Base-by-base conservation (phyloP, 1,140 invertebrate genomes). In the Anastrepha obliqua region DNA sequence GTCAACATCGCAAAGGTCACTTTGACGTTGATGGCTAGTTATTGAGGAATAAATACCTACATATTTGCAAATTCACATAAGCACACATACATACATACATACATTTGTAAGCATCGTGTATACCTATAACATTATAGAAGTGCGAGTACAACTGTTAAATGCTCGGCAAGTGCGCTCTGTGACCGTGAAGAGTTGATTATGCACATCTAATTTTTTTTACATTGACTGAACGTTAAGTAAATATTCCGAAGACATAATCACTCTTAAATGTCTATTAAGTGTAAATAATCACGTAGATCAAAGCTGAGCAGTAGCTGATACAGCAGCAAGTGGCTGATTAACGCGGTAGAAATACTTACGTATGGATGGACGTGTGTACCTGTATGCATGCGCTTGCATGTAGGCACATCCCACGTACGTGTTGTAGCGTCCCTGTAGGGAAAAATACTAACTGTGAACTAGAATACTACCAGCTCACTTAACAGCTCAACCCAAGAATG, bases 221-320 rank as follows among this genome's bases (percentile, higher is more conserved):
- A 9, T 81, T 55, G n/a, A 81, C 47, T 74, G 17, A 74, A 81
- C 70, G 17, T 55, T 81, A 81, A 55, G 74, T 81, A 81, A 81
- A 81, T 55, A 55, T 55, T 58, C 1, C 9, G 29, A 55, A 78
- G 44, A 78, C 74, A 78, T 3, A 78, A 55, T 17, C 74, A 55
- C 47, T 51, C n/a, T 13, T 4, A n/a, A 55, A 81, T 55, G 20
- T 55, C 74, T 20, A 81, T 55, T 42, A 55, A 5, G 74, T 81
- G 74, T 81, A 9, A 17, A 55, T 81, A 81, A 81, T 81, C 42
- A 29, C 74, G 74, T n/a, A 81, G 47, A 55, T 55, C 47, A 55
- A 55, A 15, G 44, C n/a, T 81, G 29, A 55, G 47, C 29, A 81
- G 44, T 15, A 42, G 74, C 74, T 20, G n/a, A 78, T 51, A 78